Percentiles rank a stretch among this genome's conserved stretches.
These are phyloP conservation scores for Achatina immaculata DNA, from an alignment of 1,140 invertebrate species.

Conservation along the genomic window DNA sequence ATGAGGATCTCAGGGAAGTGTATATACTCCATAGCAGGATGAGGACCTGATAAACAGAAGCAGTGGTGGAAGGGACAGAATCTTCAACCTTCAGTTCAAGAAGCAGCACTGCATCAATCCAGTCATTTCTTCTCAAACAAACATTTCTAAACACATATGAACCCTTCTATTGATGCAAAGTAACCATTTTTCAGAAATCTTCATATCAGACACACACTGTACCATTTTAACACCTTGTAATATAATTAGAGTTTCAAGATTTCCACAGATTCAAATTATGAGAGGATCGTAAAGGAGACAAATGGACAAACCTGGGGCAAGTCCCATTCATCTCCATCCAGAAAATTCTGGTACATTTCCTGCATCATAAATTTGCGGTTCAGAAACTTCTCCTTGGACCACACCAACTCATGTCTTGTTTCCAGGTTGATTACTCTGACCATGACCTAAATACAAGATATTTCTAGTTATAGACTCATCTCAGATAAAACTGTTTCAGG, in stretches of 20 bases:
- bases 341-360: slow-evolving; percentile 77
- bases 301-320: slow-evolving; percentile 69
- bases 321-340: slow-evolving; percentile 75
- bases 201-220: neutral
- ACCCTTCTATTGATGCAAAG: no score
- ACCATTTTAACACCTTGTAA: neutral
- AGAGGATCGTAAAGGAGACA: neutral
- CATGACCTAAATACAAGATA: slow-evolving; percentile 76
- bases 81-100: no score
- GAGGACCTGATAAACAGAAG: no score
- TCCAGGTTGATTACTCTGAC: slow-evolving; percentile 75
- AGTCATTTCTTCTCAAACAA: no score
- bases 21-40: no score
- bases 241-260: neutral
- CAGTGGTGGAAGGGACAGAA: no score
- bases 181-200: no score
- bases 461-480: no score
- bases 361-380: slow-evolving; percentile 77
- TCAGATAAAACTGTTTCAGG: no score
- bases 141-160: no score
- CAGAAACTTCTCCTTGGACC: slow-evolving; percentile 75
- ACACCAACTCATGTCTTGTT: slow-evolving; percentile 75
- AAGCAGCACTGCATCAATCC: no score
- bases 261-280: neutral
- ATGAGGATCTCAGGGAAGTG: no score